Evolutionary conservation across 1,140 invertebrate genomes (phyloP).

Genomic region (Diprion similis): DNA sequence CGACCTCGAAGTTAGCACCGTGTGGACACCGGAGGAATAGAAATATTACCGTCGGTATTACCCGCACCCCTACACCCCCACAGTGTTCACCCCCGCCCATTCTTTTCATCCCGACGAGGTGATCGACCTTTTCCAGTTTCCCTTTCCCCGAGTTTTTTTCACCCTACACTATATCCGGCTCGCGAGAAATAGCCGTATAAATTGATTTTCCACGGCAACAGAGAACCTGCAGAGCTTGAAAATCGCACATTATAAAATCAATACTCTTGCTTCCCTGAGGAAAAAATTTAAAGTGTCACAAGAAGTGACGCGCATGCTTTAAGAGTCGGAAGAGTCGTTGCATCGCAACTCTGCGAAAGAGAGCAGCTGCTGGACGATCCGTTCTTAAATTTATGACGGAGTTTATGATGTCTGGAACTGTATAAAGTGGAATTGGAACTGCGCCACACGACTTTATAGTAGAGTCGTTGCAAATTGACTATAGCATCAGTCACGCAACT

Average conservation of each 20-base stretch:
- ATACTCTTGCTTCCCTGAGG: not conserved
- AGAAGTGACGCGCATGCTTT: not conserved
- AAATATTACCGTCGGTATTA: conserved; percentile 35
- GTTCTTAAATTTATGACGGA: not conserved
- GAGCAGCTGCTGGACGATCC: not conserved
- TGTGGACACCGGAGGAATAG: conserved; percentile 31
- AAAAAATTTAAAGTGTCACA: not conserved
- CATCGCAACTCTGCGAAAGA: not conserved
- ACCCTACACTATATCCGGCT: not conserved
- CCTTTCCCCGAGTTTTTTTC: not conserved
- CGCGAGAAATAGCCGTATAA: conserved; percentile 7
- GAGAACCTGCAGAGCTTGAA: too few relatives aligned
- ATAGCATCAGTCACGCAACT: not conserved
- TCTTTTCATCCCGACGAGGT: not conserved
- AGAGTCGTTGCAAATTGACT: not conserved
- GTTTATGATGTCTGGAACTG: not conserved
- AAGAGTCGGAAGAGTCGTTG: not conserved
- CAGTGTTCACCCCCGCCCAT: not conserved
- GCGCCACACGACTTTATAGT: not conserved
- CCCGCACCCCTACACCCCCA: not conserved
- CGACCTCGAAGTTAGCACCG: conserved; percentile 36
- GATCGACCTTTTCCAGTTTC: not conserved
- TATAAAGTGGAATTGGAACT: not conserved
- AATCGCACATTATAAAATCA: too few relatives aligned
- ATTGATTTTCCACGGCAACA: conserved; percentile 13